A percentile compares a stretch with the other conserved stretches of the same genome.
Evolutionary conservation across 2,888 invertebrate genomes (phyloP).

Genomic region (Aelia acuminata): DNA sequence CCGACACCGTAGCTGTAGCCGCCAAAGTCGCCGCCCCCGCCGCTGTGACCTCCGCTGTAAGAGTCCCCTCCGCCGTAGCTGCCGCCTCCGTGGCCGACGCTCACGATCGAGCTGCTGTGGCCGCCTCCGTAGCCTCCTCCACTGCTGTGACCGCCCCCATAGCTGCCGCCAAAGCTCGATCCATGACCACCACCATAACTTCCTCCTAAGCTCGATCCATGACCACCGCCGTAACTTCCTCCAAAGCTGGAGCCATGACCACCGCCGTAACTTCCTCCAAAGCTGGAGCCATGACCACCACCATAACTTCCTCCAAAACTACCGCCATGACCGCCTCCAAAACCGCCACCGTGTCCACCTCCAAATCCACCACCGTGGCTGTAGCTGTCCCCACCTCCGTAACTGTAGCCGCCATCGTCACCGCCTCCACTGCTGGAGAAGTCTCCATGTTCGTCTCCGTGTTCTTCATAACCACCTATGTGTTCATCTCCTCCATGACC

Average conservation of each 20-base stretch:
- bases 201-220: slow-evolving; percentile 39
- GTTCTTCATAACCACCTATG: slow-evolving; percentile 53
- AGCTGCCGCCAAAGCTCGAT: slow-evolving; percentile 22
- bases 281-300: slow-evolving; percentile 14
- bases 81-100: slow-evolving; percentile 57
- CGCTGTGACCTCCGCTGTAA: slow-evolving; percentile 33
- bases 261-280: background rate
- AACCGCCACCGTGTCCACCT: slow-evolving; percentile 56
- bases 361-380: slow-evolving; percentile 56
- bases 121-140: slow-evolving; percentile 33
- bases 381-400: slow-evolving; percentile 24
- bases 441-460: slow-evolving; percentile 54
- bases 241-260: slow-evolving; percentile 28
- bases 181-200: slow-evolving; percentile 20
- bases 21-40: slow-evolving; percentile 8
- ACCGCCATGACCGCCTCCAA: slow-evolving; percentile 56
- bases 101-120: background rate
- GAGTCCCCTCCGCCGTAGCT: background rate
- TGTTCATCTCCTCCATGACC: slow-evolving; percentile 56
- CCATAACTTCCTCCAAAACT: slow-evolving; percentile 57
- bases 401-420: slow-evolving; percentile 52
- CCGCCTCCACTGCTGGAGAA: slow-evolving; percentile 57
- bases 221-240: slow-evolving; percentile 21
- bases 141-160: slow-evolving; percentile 13
- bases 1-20: slow-evolving; percentile 46